These are phyloP conservation scores for Gerris buenoi DNA, from an alignment of 1,140 invertebrate species.

Conservation along the genomic window DNA sequence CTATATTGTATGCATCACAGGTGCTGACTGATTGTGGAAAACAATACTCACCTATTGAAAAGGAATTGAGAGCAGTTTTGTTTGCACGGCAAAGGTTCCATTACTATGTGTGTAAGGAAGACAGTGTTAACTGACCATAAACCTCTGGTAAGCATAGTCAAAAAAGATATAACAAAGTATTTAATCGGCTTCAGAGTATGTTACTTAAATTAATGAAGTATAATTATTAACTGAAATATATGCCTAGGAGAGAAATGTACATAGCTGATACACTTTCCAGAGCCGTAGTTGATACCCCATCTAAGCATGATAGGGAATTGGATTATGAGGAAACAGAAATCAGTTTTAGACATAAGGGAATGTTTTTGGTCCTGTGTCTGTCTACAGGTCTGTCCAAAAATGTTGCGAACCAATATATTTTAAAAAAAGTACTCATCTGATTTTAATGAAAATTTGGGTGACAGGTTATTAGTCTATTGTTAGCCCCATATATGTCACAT, in stretches of 20 bases:
- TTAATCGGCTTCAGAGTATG: conserved; percentile 3
- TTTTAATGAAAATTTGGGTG: too few relatives aligned
- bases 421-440: too few relatives aligned
- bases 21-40: background rate
- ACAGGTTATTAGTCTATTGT: too few relatives aligned
- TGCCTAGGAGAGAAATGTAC: conserved; percentile 19
- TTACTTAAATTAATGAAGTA: conserved; percentile 25
- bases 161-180: conserved; percentile 5
- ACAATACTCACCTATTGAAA: background rate
- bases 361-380: too few relatives aligned
- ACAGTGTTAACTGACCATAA: conserved; percentile 3
- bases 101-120: background rate
- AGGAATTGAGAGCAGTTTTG: background rate
- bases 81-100: background rate
- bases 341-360: too few relatives aligned
- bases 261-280: background rate
- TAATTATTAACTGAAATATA: conserved; percentile 25
- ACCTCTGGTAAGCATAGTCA: conserved; percentile 4
- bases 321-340: too few relatives aligned
- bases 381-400: too few relatives aligned
- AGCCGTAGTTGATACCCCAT: background rate
- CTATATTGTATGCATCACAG: conserved; percentile 3
- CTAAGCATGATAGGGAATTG: background rate
- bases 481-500: too few relatives aligned
- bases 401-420: too few relatives aligned